Evolutionary conservation across 1,140 invertebrate species (phyloP).

Genomic region (Leptonema lineaticorne): DNA sequence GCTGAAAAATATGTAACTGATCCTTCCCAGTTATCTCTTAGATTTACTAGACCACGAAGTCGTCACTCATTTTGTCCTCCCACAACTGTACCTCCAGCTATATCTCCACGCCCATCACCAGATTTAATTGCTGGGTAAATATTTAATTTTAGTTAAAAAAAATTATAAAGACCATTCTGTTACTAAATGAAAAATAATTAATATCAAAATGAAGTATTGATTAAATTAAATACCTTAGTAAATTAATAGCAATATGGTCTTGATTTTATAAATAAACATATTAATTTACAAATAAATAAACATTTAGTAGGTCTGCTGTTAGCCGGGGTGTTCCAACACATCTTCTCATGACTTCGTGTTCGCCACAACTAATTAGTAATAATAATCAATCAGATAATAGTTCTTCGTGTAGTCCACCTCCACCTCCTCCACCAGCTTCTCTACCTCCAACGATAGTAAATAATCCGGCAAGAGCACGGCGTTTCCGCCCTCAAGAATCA

Average conservation of each 20-base stretch:
- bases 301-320: constrained; percentile 39
- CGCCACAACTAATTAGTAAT: constrained; percentile 52
- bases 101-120: constrained; percentile 26
- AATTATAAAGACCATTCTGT: neutral
- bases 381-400: constrained; percentile 52
- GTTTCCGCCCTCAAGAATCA: constrained; percentile 31
- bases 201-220: neutral
- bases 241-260: neutral
- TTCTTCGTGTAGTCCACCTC: constrained; percentile 48
- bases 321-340: constrained; percentile 55
- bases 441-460: constrained; percentile 45
- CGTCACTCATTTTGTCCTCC: constrained; percentile 46
- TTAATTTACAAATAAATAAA: no score
- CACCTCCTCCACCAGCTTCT: constrained; percentile 50
- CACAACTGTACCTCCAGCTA: constrained; percentile 40
- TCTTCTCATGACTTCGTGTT: constrained; percentile 50
- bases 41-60: constrained; percentile 63
- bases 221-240: neutral
- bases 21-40: constrained; percentile 64
- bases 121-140: constrained; percentile 28
- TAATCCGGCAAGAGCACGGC: constrained; percentile 36
- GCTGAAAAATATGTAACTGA: constrained; percentile 72
- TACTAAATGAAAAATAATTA: neutral
- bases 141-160: neutral
- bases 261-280: neutral